Evolutionary conservation across 2,797 vertebrate genomes (phyloP).

Genomic region (Pelodytes ibericus): DNA sequence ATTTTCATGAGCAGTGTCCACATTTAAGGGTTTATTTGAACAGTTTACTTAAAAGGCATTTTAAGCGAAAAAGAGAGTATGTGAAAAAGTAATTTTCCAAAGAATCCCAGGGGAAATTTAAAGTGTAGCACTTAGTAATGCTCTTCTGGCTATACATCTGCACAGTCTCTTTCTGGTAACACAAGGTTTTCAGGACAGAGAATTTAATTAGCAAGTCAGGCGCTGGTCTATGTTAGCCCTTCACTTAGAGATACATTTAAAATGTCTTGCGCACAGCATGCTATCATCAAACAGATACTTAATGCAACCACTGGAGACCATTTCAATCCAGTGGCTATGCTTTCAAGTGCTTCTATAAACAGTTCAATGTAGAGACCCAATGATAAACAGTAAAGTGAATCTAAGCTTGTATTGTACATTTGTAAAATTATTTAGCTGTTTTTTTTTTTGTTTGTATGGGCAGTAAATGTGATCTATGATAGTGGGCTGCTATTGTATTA

Average conservation of each 20-base stretch:
- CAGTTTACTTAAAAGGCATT: conserved; percentile 40
- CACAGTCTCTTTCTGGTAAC: conserved; percentile 42
- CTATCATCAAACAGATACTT: conserved; percentile 45
- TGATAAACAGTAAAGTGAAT: neutral
- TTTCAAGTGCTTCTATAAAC: conserved; percentile 46
- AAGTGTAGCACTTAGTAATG: conserved; percentile 49
- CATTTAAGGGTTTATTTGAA: conserved; percentile 38
- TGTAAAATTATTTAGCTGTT: neutral
- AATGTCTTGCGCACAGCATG: conserved; percentile 49
- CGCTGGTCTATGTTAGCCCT: conserved; percentile 32
- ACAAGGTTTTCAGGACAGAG: conserved; percentile 38
- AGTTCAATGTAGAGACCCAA: conserved; percentile 2
- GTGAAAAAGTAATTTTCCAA: conserved; percentile 47
- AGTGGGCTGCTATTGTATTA: no score
- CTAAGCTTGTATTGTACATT: neutral
- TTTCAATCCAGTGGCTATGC: conserved; percentile 47
- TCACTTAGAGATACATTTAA: conserved; percentile 41
- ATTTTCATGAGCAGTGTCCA: conserved; percentile 9
- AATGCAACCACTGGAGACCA: conserved; percentile 47
- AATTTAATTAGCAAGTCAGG: conserved; percentile 49
- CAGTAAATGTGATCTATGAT: neutral
- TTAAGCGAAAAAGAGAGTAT: conserved; percentile 41
- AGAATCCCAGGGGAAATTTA: conserved; percentile 46
- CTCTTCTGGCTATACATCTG: conserved; percentile 54
- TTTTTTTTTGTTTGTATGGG: neutral